Conservation (phyloP, 2,113 vertebrate species). For the Leptosomus discolor region DNA sequence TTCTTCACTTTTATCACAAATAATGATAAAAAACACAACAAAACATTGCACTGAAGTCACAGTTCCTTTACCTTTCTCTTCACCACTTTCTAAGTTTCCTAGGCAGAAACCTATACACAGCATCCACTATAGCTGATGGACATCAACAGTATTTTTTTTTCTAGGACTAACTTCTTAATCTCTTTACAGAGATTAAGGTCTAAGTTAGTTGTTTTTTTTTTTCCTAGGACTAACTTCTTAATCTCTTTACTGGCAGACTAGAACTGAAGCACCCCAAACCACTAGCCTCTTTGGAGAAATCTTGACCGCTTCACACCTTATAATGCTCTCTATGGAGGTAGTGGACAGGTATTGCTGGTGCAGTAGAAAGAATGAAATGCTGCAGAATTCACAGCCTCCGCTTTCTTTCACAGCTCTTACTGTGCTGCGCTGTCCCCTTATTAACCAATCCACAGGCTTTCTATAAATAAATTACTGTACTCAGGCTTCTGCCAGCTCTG, state of each 20-base stretch:
- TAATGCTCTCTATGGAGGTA: background rate
- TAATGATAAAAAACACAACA: background rate
- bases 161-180: background rate
- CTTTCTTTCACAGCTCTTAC: background rate
- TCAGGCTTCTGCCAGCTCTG: constrained; percentile 4
- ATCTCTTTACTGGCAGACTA: background rate
- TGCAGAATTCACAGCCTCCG: background rate
- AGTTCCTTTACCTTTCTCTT: background rate
- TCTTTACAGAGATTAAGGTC: background rate
- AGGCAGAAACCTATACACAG: background rate
- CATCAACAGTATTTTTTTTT: background rate
- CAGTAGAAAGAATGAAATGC: background rate
- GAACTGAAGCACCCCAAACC: background rate
- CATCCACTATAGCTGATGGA: background rate
- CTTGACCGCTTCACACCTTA: background rate
- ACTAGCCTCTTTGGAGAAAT: background rate
- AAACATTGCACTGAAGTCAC: background rate
- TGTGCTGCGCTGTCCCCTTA: background rate
- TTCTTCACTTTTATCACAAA: background rate
- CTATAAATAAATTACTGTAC: constrained; percentile 48
- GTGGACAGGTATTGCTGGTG: background rate
- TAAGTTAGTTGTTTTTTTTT: too few species aligned
- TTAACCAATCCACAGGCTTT: constrained; percentile 7
- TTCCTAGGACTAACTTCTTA: background rate
- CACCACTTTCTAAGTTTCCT: background rate